Evolutionary conservation across 1,140 invertebrate genomes (phyloP), one percentile per base, ranked within the genome.

Genomic region (Heliconius himera): DNA sequence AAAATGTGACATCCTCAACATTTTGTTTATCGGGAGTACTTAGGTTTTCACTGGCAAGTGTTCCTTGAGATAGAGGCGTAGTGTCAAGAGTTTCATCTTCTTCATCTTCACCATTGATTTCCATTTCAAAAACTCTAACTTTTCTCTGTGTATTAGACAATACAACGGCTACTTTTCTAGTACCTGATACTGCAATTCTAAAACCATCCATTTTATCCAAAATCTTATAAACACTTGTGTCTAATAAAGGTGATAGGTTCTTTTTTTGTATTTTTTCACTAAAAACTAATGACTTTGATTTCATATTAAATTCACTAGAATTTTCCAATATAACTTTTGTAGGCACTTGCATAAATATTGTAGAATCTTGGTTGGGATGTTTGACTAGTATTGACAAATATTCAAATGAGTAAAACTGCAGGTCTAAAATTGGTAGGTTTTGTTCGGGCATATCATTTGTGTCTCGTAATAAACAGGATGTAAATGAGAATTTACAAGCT

Each of bases 71-170:
- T 41, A 91, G 90, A 56, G 93, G 89, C 16, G 93, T 95, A 20
- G 90, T 89, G 60, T 95, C 94, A 13, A 94, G 81, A 29, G 95
- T 95, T 81, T 96, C 97, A 66, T 97, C 97, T 74, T 98, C 97
- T 46, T 98, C 97, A 82, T 98, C 98, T 82, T 99, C 98, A 8
- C 97, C 97, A 87, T 98, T 98, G 1, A 96, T 97, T 95, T 99
- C 98, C 96, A 98, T 99, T 91, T 99, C 98, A 87, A 98, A 97
- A 51, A 99, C 95, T 80, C 97, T 95, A 66, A 99, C 97, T 90
- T 98, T 98, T 76, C 97, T 96, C 79, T 95, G 95, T 83, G 96
- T 97, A 86, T 97, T 97, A 22, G 97, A 97, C 16, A 99, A 93
- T 77, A 99, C 96, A 70, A 98, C 97, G 13, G 98, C 97, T 33